Percentiles rank a stretch among this genome's conserved stretches.
phyloP scores from a whole-genome alignment of 2,888 invertebrate genomes.

The Nudaria mundana region DNA sequence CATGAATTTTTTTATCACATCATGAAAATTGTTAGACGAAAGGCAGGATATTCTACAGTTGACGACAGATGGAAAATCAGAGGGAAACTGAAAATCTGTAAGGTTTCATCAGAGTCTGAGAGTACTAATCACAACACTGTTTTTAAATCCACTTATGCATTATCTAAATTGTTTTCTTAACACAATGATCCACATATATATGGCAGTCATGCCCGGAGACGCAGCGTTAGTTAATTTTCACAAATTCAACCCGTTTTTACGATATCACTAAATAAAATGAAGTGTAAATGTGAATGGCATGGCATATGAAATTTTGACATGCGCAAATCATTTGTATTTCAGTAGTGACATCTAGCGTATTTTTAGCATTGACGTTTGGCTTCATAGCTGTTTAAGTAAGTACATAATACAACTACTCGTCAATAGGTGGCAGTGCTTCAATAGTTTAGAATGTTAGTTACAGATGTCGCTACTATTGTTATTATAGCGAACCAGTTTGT shows the following conservation, averaged over 20 bases:
- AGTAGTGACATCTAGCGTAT: slow-evolving; percentile 45
- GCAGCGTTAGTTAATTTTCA: slow-evolving; percentile 56
- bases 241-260: slow-evolving; percentile 64
- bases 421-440: not conserved
- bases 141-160: slow-evolving; percentile 43
- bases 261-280: slow-evolving; percentile 73
- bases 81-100: slow-evolving; percentile 52
- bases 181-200: slow-evolving; percentile 49
- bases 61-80: slow-evolving; percentile 33
- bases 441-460: not conserved
- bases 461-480: not conserved
- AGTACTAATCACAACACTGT: slow-evolving; percentile 40
- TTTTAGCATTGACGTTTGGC: not conserved
- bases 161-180: slow-evolving; percentile 38
- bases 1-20: slow-evolving; percentile 50
- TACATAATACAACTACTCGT: slow-evolving; percentile 21
- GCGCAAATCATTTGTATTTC: slow-evolving; percentile 56
- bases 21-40: slow-evolving; percentile 50
- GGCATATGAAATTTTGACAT: slow-evolving; percentile 77
- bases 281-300: slow-evolving; percentile 60
- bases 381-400: not conserved
- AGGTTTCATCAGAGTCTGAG: slow-evolving; percentile 40
- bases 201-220: slow-evolving; percentile 54
- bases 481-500: no score
- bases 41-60: slow-evolving; percentile 29